Percentiles rank a stretch among this genome's conserved stretches.
These are phyloP conservation scores for Smithornis capensis DNA, from an alignment of 2,113 vertebrate species.

Conservation along the genomic window DNA sequence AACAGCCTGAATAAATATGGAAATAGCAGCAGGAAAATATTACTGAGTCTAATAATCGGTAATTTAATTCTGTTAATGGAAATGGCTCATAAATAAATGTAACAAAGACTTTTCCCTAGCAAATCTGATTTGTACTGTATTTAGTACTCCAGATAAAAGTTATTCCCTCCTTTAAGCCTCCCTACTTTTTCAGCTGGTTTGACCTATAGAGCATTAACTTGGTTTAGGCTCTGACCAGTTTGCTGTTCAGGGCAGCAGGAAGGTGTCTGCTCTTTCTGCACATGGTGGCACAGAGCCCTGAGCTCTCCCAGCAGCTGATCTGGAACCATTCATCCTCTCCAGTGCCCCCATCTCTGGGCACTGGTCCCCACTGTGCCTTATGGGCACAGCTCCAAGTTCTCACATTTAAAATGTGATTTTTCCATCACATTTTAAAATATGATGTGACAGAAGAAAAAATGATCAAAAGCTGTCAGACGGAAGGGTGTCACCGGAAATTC, in stretches of 20 bases:
- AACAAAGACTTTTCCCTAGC: not conserved
- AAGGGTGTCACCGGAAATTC: not conserved
- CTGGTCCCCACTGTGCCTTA: not conserved
- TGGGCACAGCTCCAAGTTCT: not conserved
- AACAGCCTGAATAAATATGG: not conserved
- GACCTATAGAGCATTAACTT: not conserved
- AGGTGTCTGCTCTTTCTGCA: not conserved
- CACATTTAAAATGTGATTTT: not conserved
- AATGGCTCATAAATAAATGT: not conserved
- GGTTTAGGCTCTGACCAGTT: not conserved
- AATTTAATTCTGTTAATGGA: not conserved
- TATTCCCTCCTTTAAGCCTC: not conserved
- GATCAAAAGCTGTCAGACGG: not conserved
- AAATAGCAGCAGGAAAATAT: not conserved
- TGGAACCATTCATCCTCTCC: not conserved
- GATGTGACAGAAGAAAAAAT: not conserved
- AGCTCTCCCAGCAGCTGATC: not conserved
- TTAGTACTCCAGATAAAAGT: not conserved
- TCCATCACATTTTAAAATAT: not conserved
- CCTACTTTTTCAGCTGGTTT: not conserved
- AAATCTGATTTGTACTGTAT: not conserved
- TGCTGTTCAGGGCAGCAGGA: not conserved
- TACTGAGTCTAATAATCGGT: not conserved
- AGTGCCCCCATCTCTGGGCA: rapidly evolving
- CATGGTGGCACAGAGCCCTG: rapidly evolving